A percentile compares a stretch with the other conserved stretches of the same genome.
phyloP scores from a whole-genome alignment of 2,888 invertebrate species.

The Thereva nobilitata region DNA sequence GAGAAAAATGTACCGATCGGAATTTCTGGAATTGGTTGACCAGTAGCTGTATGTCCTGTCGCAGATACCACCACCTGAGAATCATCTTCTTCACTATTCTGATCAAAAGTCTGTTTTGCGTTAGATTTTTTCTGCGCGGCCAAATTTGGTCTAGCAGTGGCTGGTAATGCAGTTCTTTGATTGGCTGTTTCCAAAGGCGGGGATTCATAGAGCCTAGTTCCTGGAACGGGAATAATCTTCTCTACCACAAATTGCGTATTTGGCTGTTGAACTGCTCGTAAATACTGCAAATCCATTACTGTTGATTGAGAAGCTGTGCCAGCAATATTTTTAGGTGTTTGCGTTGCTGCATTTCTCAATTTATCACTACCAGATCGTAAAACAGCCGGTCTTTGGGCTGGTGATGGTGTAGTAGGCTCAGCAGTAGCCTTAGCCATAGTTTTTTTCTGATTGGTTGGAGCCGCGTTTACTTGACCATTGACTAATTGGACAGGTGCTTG shows the following conservation, averaged over 20 bases:
- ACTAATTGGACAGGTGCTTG: neutral
- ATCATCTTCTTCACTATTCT: conserved; percentile 5
- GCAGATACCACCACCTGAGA: conserved; percentile 50
- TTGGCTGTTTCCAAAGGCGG: conserved; percentile 38
- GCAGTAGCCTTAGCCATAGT: conserved; percentile 31
- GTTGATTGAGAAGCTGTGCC: neutral
- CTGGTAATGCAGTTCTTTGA: conserved; percentile 33
- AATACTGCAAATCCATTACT: conserved; percentile 48
- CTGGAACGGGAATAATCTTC: conserved; percentile 51
- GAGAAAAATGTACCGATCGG: conserved; percentile 53
- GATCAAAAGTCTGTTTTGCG: too few species aligned
- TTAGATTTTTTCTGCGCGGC: too few species aligned
- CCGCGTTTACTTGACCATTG: neutral
- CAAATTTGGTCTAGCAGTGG: conserved; percentile 48
- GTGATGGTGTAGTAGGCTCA: conserved; percentile 47
- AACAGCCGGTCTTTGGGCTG: neutral
- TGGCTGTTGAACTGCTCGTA: conserved; percentile 51
- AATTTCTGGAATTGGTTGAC: conserved; percentile 51
- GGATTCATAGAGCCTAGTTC: conserved; percentile 47
- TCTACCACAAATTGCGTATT: conserved; percentile 54
- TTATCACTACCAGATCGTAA: too few species aligned
- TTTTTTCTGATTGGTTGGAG: neutral
- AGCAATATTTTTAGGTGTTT: too few species aligned
- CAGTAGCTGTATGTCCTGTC: conserved; percentile 52
- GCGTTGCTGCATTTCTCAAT: too few species aligned